Percentiles rank a stretch among this genome's conserved stretches.
phyloP scores from a whole-genome alignment of 2,797 vertebrate species.

The Salarias fasciatus region DNA sequence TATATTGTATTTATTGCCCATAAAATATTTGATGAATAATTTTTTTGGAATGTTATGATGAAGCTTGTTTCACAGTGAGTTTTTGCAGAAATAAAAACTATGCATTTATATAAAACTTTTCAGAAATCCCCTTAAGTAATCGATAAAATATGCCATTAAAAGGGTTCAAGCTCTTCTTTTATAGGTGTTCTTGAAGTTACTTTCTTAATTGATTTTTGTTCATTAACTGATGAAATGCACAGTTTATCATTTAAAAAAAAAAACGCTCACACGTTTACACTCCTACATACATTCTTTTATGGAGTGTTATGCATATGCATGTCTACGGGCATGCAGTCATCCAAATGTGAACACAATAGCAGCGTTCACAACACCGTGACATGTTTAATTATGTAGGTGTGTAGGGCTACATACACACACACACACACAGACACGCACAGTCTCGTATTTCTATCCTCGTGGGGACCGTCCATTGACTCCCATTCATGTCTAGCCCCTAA shows the following conservation, averaged over 20 bases:
- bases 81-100: slow-evolving; percentile 11
- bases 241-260: slow-evolving; percentile 19
- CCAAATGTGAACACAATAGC: slow-evolving; percentile 31
- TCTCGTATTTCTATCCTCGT: too few relatives aligned
- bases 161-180: not conserved
- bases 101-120: slow-evolving; percentile 10
- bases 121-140: not conserved
- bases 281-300: slow-evolving; percentile 6
- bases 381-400: slow-evolving; percentile 69
- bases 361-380: slow-evolving; percentile 37
- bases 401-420: slow-evolving; percentile 12
- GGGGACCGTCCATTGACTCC: too few relatives aligned
- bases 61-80: not conserved
- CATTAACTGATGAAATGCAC: not conserved
- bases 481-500: too few relatives aligned
- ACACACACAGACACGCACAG: slow-evolving; percentile 19
- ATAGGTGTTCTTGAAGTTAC: slow-evolving; percentile 22
- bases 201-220: slow-evolving; percentile 28
- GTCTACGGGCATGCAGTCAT: slow-evolving; percentile 11
- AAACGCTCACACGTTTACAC: not conserved
- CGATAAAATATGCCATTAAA: not conserved
- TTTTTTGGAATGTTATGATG: not conserved
- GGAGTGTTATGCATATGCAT: slow-evolving; percentile 3
- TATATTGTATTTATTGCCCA: too few relatives aligned
- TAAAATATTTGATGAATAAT: slow-evolving; percentile 8